Evolutionary conservation across 2,797 vertebrate species (phyloP).

Genomic region (Melanogrammus aeglefinus): DNA sequence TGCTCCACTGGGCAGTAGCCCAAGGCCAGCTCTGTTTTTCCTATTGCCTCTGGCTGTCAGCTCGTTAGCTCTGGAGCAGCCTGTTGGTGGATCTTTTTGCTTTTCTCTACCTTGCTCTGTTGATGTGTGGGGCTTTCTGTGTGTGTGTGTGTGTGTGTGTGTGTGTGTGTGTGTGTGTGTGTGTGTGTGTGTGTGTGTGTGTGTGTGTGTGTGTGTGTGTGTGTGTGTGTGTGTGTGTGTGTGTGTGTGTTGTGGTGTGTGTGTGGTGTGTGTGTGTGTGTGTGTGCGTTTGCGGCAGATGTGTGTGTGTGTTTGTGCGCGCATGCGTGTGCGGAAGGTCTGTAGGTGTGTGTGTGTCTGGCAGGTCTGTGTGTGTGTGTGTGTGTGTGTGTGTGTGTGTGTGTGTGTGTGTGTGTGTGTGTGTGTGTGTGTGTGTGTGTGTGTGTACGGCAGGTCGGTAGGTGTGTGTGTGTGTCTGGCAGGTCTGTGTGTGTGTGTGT

Average conservation of each 20-base stretch:
- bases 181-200: neutral
- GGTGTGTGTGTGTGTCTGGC: too few species aligned
- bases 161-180: neutral
- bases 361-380: too few species aligned
- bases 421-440: too few species aligned
- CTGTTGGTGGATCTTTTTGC: neutral
- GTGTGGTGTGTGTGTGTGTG: too few species aligned
- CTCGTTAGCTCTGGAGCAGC: neutral
- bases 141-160: neutral
- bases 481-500: too few species aligned
- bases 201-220: too few species aligned
- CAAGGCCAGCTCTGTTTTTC: neutral
- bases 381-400: too few species aligned
- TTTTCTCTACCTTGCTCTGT: neutral
- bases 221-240: too few species aligned
- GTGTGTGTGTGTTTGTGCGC: neutral
- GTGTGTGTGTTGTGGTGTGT: too few species aligned
- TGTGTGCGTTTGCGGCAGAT: too few species aligned
- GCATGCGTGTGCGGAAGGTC: slow-evolving; percentile 11
- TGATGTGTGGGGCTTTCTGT: neutral
- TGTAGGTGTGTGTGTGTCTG: neutral
- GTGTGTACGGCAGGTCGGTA: too few species aligned
- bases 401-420: too few species aligned
- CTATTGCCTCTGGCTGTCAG: neutral
- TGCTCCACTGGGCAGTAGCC: neutral